Evolutionary conservation across 2,888 invertebrate species (phyloP).

Genomic region (Nomada flava): DNA sequence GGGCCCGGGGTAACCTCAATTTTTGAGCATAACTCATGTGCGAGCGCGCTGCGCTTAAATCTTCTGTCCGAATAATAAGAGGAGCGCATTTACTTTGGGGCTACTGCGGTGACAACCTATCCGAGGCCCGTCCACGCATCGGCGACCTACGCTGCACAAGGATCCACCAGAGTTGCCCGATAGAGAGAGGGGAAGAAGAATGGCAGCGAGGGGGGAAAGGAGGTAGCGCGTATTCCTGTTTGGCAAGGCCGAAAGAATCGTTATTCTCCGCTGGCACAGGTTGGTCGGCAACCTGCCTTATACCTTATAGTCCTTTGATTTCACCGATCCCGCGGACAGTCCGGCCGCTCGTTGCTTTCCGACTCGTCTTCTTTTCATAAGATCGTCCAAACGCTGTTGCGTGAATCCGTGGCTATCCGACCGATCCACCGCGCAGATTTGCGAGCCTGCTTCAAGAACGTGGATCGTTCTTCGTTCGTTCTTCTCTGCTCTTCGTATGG

Average conservation of each 20-base stretch:
- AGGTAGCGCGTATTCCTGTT: slow-evolving; percentile 74
- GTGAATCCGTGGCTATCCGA: slow-evolving; percentile 14
- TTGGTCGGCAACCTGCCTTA: slow-evolving; percentile 66
- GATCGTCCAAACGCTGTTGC: slow-evolving; percentile 53
- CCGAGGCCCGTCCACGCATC: slow-evolving; percentile 68
- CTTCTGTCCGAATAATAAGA: slow-evolving; percentile 81
- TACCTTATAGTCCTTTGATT: slow-evolving; percentile 74
- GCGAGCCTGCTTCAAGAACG: not conserved
- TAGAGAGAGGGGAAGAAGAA: slow-evolving; percentile 34
- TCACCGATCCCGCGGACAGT: slow-evolving; percentile 70
- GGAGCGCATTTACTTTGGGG: slow-evolving; percentile 79
- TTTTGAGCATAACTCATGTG: slow-evolving; percentile 81
- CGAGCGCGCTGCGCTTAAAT: slow-evolving; percentile 78
- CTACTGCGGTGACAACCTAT: slow-evolving; percentile 80
- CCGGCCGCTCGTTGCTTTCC: slow-evolving; percentile 46
- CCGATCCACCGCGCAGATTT: slow-evolving; percentile 28
- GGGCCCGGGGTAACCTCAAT: slow-evolving; percentile 75
- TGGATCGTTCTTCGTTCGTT: not conserved
- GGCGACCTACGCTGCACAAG: slow-evolving; percentile 55
- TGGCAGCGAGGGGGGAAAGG: slow-evolving; percentile 33
- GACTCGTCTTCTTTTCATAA: slow-evolving; percentile 62
- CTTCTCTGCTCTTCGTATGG: no score
- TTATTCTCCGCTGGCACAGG: slow-evolving; percentile 74
- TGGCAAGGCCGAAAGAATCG: slow-evolving; percentile 78
- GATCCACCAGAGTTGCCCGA: slow-evolving; percentile 36